Evolutionary conservation across 2,888 invertebrate genomes (phyloP), one percentile per base, ranked within the genome.

Genomic region (Chouioia cunea): DNA sequence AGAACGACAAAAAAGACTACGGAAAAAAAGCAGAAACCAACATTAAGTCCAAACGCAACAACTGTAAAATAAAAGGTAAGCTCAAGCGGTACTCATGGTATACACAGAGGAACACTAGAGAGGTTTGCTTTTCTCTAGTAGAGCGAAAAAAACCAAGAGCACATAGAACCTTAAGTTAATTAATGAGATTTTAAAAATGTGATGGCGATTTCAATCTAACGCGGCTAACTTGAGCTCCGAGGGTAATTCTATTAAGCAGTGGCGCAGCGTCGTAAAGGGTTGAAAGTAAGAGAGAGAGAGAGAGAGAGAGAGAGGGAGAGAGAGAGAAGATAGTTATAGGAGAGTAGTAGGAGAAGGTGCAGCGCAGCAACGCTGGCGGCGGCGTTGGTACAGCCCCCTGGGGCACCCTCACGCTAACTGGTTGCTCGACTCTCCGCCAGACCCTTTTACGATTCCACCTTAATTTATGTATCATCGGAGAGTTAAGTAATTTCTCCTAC

Each of bases 401-500:
- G 85, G 84, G 85, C 83, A 82, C 84, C 84, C 85, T 85, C 83
- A 85, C 82, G 82, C 85, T 85, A 85, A 85, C 85, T 85, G 84
- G 84, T 82, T 85, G 82, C 76, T 76, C 83, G 82, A 83, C 82
- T 82, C 73, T 65, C 65, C 36, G 76, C 77, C 77, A 77, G 81
- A 81, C 84, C 85, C 85, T 82, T 84, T 84, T 84, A 83, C 84
- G 83, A 85, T 84, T 85, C 79, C 79, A 79, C 80, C 83, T 85
- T 85, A 85, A 85, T 85, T 85, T 85, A 85, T 85, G 85, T 85
- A 85, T 85, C 85, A 85, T 85, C 84, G 83, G 85, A 85, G 85
- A 85, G 84, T 85, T 85, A 85, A 85, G 85, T 85, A 85, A 85
- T 85, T 85, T 85, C 84, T 81, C 82, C 83, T 82, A 77, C 76